Evolutionary conservation across 2,113 vertebrate genomes (phyloP).

Genomic region (Anarrhichthys ocellatus): DNA sequence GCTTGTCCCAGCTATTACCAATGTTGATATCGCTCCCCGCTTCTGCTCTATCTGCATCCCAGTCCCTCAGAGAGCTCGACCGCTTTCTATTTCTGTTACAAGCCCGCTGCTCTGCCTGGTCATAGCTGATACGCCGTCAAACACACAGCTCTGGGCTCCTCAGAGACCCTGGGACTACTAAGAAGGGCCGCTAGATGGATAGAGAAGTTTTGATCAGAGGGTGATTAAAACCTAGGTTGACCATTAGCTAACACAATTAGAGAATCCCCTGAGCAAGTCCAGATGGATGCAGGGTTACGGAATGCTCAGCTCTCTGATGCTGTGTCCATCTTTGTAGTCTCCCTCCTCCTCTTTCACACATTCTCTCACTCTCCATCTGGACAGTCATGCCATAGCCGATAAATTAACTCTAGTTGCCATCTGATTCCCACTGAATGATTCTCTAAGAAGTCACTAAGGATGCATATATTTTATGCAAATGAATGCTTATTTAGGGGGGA

Average conservation of each 20-base stretch:
- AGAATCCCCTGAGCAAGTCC: slow-evolving; percentile 42
- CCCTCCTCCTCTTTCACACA: slow-evolving; percentile 47
- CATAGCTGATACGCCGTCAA: slow-evolving; percentile 48
- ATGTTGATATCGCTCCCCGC: slow-evolving; percentile 63
- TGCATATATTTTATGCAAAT: slow-evolving; percentile 51
- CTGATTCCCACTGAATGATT: slow-evolving; percentile 40
- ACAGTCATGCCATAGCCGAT: slow-evolving; percentile 42
- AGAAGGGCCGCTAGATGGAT: slow-evolving; percentile 57
- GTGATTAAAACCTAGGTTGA: slow-evolving; percentile 73
- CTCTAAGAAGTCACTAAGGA: slow-evolving; percentile 2
- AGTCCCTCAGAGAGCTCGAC: slow-evolving; percentile 42
- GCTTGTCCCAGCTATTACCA: slow-evolving; percentile 72
- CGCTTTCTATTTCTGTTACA: slow-evolving; percentile 65
- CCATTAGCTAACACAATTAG: slow-evolving; percentile 65
- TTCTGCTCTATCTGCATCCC: slow-evolving; percentile 52
- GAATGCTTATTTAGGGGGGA: slow-evolving; percentile 29
- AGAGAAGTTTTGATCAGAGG: slow-evolving; percentile 50
- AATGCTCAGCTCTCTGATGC: not conserved
- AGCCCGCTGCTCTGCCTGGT: slow-evolving; percentile 37
- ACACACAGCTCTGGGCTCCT: slow-evolving; percentile 57
- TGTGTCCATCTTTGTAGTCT: slow-evolving; percentile 33
- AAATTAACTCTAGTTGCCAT: slow-evolving; percentile 45
- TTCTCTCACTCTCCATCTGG: slow-evolving; percentile 54
- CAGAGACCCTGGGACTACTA: slow-evolving; percentile 51
- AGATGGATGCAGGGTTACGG: slow-evolving; percentile 29